phyloP scores from a whole-genome alignment of 2,888 invertebrate genomes.

The Epsilonema sp. region DNA sequence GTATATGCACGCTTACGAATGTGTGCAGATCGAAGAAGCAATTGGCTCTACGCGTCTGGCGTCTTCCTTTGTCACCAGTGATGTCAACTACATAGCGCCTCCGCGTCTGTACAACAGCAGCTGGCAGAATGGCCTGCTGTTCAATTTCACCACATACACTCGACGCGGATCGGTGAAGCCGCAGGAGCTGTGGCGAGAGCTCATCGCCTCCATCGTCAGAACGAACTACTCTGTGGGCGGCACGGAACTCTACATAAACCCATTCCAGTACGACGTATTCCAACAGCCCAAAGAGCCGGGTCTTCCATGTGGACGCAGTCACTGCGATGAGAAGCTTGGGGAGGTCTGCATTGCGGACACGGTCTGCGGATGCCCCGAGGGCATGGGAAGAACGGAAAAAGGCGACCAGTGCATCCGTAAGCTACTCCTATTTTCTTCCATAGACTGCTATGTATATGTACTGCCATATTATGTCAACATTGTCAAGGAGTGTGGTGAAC shows the following conservation, averaged over 20 bases:
- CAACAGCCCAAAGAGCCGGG: slow-evolving; percentile 10
- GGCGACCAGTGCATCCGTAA: slow-evolving; percentile 20
- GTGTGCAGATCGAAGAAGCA: no score
- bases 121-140: slow-evolving; percentile 24
- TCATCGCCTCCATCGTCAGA: slow-evolving; percentile 16
- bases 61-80: slow-evolving; percentile 15
- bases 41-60: no score
- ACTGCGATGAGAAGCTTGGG: slow-evolving; percentile 20
- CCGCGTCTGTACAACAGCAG: slow-evolving; percentile 26
- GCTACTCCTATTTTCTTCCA: no score
- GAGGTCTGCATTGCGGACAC: slow-evolving; percentile 23
- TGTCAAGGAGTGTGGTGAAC: no score
- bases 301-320: slow-evolving; percentile 19
- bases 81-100: slow-evolving; percentile 23
- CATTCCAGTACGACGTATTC: slow-evolving; percentile 23
- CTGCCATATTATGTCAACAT: no score
- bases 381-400: slow-evolving; percentile 18
- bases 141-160: slow-evolving; percentile 23
- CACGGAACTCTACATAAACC: slow-evolving; percentile 11
- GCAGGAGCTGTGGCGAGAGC: slow-evolving; percentile 22
- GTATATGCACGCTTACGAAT: no score
- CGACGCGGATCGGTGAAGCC: not conserved
- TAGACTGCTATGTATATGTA: no score
- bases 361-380: slow-evolving; percentile 24
- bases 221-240: slow-evolving; percentile 8